Base-by-base conservation (phyloP, 2,888 invertebrate genomes). In the Ferrisia virgata region DNA sequence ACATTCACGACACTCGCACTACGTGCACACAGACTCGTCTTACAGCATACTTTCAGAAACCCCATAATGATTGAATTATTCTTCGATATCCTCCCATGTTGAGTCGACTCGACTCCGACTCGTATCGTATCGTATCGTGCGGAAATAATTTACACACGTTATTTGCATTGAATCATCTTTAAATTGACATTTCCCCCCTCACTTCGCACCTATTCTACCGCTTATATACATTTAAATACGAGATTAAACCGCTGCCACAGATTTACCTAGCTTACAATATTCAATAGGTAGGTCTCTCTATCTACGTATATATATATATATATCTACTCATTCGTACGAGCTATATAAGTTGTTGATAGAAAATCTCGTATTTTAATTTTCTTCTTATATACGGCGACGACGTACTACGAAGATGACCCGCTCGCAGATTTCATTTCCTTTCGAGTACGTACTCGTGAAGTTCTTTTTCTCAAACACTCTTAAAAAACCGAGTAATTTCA, bases 161-260 rank as follows among this genome's bases (percentile, higher is more conserved):
- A 76, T 76, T 76, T 76, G 72, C 72, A 76, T 76, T 36, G 72
- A 76, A 76, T 76, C 72, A 76, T 36, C 36, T 36, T 18, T 36
- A 76, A 76, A 76, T 76, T 76, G 72, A 76, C 72, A 15, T 53
- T n/a, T n/a, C 11, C 53, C 8, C 18, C 8, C 22, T 53, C 47
- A 9, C 2, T 40, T 40, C n/a, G 43, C n/a, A n/a, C n/a, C n/a
- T n/a, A n/a, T n/a, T n/a, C n/a, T n/a, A n/a, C n/a, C n/a, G n/a
- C n/a, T n/a, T n/a, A n/a, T n/a, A n/a, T n/a, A 43, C n/a, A 69
- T 69, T 69, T 69, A 69, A n/a, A n/a, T n/a, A n/a, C n/a, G n/a
- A 69, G 69, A 69, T 69, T n/a, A 11, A 11, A n/a, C 43, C 43
- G 8, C 47, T 0, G 3, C n/a, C 1, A n/a, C 53, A 33, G 36